phyloP scores from a whole-genome alignment of 1,140 invertebrate genomes.

The Drosophila sechellia region DNA sequence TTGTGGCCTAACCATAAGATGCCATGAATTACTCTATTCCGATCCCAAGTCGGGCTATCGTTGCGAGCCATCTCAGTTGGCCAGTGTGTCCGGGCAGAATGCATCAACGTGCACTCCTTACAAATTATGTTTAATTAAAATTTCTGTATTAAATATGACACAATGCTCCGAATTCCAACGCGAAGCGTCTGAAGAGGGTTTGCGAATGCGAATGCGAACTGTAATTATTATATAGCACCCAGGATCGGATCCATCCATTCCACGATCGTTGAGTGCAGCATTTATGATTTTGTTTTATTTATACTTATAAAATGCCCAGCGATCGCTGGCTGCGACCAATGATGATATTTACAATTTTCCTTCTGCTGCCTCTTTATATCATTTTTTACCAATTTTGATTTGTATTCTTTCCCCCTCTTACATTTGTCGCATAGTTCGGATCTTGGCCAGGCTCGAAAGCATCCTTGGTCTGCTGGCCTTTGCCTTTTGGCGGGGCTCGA shows the following conservation, averaged over 20 bases:
- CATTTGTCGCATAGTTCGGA: constrained; percentile 76
- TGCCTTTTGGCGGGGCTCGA: constrained; percentile 27
- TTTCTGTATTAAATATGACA: constrained; percentile 85
- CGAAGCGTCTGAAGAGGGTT: constrained; percentile 50
- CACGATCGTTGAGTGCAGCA: constrained; percentile 37
- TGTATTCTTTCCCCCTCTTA: constrained; percentile 41
- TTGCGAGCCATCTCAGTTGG: constrained; percentile 28
- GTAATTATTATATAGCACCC: constrained; percentile 78
- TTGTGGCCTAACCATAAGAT: constrained; percentile 61
- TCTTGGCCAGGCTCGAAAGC: constrained; percentile 25
- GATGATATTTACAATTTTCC: constrained; percentile 79
- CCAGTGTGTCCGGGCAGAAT: constrained; percentile 13
- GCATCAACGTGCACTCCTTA: constrained; percentile 77
- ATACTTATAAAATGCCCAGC: constrained; percentile 80
- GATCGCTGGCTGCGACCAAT: constrained; percentile 39
- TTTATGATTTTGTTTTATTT: constrained; percentile 84
- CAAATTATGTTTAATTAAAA: constrained; percentile 84
- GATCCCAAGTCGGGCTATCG: constrained; percentile 54
- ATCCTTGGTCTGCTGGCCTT: constrained; percentile 23
- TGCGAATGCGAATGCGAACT: constrained; percentile 31
- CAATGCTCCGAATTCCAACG: constrained; percentile 84
- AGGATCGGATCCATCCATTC: constrained; percentile 30
- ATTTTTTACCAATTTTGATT: constrained; percentile 23
- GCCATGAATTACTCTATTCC: constrained; percentile 79
- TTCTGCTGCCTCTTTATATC: constrained; percentile 28